Conservation (phyloP, 2,888 invertebrate genomes). For the Cheilosia vulpina region DNA sequence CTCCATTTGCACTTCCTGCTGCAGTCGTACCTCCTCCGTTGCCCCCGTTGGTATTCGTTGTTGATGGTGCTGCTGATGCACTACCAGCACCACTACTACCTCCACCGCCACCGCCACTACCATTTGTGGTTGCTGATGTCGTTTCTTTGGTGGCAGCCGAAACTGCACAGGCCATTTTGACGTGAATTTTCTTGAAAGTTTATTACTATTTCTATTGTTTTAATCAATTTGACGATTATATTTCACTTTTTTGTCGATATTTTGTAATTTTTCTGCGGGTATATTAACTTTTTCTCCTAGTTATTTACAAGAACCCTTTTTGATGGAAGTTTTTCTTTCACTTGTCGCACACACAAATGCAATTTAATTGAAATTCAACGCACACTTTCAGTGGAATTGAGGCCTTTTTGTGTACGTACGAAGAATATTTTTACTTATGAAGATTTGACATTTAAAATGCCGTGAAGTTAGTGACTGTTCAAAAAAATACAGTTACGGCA, state of each 20-base stretch:
- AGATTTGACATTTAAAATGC: conserved; percentile 50
- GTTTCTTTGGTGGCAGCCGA: conserved; percentile 80
- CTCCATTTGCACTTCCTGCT: conserved; percentile 73
- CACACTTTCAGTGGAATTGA: conserved; percentile 49
- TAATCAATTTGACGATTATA: conserved; percentile 3
- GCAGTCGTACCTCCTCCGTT: conserved; percentile 76
- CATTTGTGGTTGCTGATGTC: conserved; percentile 78
- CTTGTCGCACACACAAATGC: conserved; percentile 58
- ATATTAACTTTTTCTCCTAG: conserved; percentile 17
- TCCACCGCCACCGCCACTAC: conserved; percentile 40
- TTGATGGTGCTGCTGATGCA: conserved; percentile 57
- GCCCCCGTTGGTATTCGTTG: conserved; percentile 65
- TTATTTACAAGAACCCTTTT: conserved; percentile 61
- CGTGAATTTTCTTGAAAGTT: conserved; percentile 39
- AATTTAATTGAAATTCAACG: conserved; percentile 64
- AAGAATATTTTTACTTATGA: conserved; percentile 28
- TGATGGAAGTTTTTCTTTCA: conserved; percentile 70
- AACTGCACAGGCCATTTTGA: conserved; percentile 81
- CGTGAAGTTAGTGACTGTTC: conserved; percentile 46
- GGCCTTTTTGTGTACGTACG: conserved; percentile 62
- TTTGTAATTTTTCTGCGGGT: conserved; percentile 17
- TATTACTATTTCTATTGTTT: not conserved
- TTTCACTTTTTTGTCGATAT: conserved; percentile 16
- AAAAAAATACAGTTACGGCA: conserved; percentile 36
- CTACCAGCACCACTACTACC: conserved; percentile 46